A percentile compares a stretch with the other conserved stretches of the same genome.
phyloP scores from a whole-genome alignment of 1,140 invertebrate species.

The Lepeophtheirus salmonis region DNA sequence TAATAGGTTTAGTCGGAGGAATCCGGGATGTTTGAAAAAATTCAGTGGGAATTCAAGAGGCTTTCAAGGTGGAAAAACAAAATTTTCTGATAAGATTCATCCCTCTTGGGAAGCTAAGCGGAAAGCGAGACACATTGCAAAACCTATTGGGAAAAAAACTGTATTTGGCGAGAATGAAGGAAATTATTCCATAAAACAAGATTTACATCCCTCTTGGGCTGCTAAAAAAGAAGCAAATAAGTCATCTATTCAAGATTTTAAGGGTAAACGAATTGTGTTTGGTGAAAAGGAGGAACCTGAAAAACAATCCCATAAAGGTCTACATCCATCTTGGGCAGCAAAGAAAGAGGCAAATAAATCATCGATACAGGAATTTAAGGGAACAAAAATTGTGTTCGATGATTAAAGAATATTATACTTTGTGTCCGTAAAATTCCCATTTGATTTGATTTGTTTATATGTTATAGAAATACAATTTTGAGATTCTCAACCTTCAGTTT shows the following conservation, averaged over 20 bases:
- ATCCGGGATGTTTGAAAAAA: neutral
- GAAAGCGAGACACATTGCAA: neutral
- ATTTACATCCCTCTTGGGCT: slow-evolving; percentile 6
- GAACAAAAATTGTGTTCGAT: slow-evolving; percentile 8
- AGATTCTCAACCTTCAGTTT: no score
- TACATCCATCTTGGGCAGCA: slow-evolving; percentile 14
- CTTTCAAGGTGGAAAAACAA: neutral
- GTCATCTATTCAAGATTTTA: neutral
- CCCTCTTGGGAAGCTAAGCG: slow-evolving; percentile 13
- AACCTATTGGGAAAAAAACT: neutral
- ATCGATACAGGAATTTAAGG: neutral
- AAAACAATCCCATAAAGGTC: neutral
- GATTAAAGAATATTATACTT: neutral
- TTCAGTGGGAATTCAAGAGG: neutral
- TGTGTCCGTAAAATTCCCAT: no score
- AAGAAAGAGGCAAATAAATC: slow-evolving; percentile 13
- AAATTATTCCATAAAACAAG: neutral
- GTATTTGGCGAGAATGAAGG: neutral
- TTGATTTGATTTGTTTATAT: no score
- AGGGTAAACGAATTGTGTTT: neutral
- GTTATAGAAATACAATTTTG: no score
- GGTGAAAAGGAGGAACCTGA: neutral
- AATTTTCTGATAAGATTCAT: neutral
- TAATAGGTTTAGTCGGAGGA: neutral
- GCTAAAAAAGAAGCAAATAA: slow-evolving; percentile 7